A percentile compares a stretch with the other conserved stretches of the same genome.
Evolutionary conservation across 2,113 vertebrate species (phyloP).

Genomic region (Thomomys bottae): DNA sequence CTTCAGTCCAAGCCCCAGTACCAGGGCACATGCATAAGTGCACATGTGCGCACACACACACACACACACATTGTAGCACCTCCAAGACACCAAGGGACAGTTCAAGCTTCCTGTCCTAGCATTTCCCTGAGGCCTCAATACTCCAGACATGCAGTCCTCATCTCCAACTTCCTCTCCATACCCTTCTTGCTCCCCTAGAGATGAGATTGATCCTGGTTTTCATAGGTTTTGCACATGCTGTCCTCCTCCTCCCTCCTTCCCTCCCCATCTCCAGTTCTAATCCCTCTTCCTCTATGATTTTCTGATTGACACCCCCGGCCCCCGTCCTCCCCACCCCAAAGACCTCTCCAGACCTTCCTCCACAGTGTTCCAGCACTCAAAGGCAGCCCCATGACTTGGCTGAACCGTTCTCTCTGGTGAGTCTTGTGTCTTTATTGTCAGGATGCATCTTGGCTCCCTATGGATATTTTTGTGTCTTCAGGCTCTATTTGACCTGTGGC

Average conservation of each 20-base stretch:
- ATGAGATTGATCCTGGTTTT: background rate
- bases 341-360: background rate
- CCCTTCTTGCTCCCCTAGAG: background rate
- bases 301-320: background rate
- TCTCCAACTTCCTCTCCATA: background rate
- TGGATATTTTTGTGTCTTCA: background rate
- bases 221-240: background rate
- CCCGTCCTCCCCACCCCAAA: too few relatives aligned
- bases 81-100: background rate
- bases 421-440: background rate
- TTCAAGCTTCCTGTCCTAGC: background rate
- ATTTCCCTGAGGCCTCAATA: background rate
- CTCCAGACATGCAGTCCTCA: background rate
- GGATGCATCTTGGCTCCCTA: background rate
- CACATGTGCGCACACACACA: too few relatives aligned
- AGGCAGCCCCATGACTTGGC: background rate
- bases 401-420: background rate
- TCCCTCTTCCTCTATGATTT: background rate
- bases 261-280: background rate
- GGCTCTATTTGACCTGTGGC: background rate
- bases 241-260: background rate
- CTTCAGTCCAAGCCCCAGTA: too few relatives aligned
- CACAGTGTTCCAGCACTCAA: background rate
- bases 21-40: too few relatives aligned
- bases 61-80: background rate